phyloP scores from a whole-genome alignment of 2,113 vertebrate species.

The Probosciger aterrimus region DNA sequence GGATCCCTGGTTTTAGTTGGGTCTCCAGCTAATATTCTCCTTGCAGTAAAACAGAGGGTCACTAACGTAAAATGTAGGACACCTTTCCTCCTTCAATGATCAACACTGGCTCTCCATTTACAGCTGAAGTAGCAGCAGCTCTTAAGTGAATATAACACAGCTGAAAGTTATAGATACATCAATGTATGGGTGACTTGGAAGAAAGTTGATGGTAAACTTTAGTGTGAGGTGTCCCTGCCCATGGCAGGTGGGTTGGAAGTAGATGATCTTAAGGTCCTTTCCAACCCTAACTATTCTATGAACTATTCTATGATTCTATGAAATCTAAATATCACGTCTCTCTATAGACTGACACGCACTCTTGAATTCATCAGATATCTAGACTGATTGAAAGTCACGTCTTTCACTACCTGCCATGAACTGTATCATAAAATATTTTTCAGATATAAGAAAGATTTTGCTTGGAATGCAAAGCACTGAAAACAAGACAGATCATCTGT shows the following conservation, averaged over 20 bases:
- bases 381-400: fast-evolving
- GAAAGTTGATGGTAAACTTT: fast-evolving
- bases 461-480: too few relatives aligned
- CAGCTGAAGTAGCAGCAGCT: neutral
- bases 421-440: too few relatives aligned
- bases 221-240: too few relatives aligned
- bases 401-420: neutral
- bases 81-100: neutral
- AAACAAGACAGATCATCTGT: fast-evolving
- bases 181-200: fast-evolving
- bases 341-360: too few relatives aligned
- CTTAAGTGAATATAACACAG: fast-evolving
- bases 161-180: too few relatives aligned
- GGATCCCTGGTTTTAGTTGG: neutral
- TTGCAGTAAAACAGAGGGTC: neutral
- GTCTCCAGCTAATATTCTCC: neutral
- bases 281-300: too few relatives aligned
- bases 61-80: fast-evolving
- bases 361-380: neutral
- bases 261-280: too few relatives aligned
- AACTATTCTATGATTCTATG: too few relatives aligned
- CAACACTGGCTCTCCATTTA: too few relatives aligned
- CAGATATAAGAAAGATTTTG: neutral
- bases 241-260: too few relatives aligned
- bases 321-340: neutral